phyloP scores from a whole-genome alignment of 1,140 invertebrate genomes.

The Steinernema feltiae region DNA sequence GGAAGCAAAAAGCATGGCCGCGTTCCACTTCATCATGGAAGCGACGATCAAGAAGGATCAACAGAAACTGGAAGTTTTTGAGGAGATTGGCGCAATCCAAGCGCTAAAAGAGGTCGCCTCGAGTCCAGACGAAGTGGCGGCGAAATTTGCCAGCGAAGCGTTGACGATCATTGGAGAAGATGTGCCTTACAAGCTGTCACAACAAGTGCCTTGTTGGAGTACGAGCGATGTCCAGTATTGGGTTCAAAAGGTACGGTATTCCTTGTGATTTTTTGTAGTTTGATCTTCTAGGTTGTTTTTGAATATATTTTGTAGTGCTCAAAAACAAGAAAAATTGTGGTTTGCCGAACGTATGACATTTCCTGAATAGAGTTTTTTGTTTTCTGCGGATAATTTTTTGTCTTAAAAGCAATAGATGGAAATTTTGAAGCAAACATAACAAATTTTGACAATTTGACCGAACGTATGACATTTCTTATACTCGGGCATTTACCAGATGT shows the following conservation, averaged over 20 bases:
- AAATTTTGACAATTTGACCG: no score
- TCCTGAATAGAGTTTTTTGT: no score
- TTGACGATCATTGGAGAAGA: conserved; percentile 88
- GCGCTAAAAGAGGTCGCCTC: conserved; percentile 91
- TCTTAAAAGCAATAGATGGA: no score
- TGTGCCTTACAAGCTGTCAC: conserved; percentile 89
- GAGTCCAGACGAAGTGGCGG: conserved; percentile 92
- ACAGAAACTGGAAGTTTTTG: conserved; percentile 72
- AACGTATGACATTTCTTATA: no score
- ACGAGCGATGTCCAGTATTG: conserved; percentile 90
- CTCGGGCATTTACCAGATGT: no score
- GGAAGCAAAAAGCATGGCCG: conserved; percentile 88
- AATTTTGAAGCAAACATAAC: no score
- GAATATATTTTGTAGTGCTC: no score
- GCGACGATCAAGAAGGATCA: conserved; percentile 94
- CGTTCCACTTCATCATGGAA: conserved; percentile 99
- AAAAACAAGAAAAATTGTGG: conserved; percentile 26
- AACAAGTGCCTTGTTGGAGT: conserved; percentile 95
- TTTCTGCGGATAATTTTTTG: no score
- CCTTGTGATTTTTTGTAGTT: no score
- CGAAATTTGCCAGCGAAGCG: conserved; percentile 92
- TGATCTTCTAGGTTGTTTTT: no score
- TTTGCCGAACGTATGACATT: no score
- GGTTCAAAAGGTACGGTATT: conserved; percentile 73
- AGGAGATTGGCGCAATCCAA: conserved; percentile 87